Evolutionary conservation across 2,113 vertebrate genomes (phyloP).

Genomic region (Osmerus eperlanus): DNA sequence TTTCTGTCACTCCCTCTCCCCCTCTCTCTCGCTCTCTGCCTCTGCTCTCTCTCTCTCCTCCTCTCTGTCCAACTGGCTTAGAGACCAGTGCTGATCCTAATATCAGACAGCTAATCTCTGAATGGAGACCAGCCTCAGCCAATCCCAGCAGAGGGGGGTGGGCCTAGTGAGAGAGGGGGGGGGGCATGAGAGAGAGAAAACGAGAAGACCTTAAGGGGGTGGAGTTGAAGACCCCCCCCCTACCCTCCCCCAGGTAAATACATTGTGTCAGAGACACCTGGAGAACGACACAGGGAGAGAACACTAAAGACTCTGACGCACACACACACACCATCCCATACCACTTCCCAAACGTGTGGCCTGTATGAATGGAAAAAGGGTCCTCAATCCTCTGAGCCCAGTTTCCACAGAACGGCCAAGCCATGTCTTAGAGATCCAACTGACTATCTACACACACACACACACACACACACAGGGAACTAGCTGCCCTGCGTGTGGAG

Average conservation of each 20-base stretch:
- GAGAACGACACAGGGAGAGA: not conserved
- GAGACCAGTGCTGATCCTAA: conserved; percentile 54
- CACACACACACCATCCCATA: not conserved
- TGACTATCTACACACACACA: not conserved
- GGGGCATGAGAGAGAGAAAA: not conserved
- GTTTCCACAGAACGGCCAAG: no score
- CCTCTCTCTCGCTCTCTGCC: conserved; percentile 35
- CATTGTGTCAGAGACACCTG: conserved; percentile 10
- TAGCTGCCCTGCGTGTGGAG: no score
- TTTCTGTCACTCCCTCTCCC: conserved; percentile 32
- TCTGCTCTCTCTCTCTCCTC: conserved; percentile 28
- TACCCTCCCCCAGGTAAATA: conserved; percentile 1
- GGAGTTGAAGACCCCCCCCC: not conserved
- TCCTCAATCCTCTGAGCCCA: no score
- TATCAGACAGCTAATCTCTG: conserved; percentile 60
- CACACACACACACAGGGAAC: not conserved
- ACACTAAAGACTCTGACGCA: not conserved
- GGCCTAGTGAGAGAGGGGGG: conserved; percentile 29
- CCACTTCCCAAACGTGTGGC: no score
- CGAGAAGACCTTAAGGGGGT: not conserved
- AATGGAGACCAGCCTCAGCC: conserved; percentile 64
- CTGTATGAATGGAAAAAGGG: not conserved
- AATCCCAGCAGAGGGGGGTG: conserved; percentile 52
- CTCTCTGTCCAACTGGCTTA: conserved; percentile 38
- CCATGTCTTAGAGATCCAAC: no score